Percentiles rank a stretch among this genome's conserved stretches.
phyloP scores from a whole-genome alignment of 2,797 vertebrate genomes.

The Micropoecilia bifurca region DNA sequence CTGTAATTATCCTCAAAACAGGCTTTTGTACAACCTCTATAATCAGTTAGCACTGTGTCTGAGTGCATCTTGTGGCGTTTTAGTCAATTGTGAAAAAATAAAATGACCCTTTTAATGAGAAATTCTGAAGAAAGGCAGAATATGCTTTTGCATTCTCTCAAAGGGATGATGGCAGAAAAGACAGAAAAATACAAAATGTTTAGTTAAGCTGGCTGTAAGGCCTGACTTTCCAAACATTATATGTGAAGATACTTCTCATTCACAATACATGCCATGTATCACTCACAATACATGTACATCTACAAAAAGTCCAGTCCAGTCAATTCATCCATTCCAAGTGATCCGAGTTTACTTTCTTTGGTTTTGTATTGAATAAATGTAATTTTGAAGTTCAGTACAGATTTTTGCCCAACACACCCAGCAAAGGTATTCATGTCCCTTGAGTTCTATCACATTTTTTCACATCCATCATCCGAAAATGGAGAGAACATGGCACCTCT shows the following conservation, averaged over 20 bases:
- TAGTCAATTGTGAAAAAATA: constrained; percentile 1
- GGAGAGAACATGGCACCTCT: not conserved
- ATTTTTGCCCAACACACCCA: not conserved
- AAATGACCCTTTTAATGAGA: not conserved
- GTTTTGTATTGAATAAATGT: not conserved
- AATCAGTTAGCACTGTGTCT: constrained; percentile 11
- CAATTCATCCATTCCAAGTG: not conserved
- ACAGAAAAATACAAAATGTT: not conserved
- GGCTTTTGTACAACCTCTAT: constrained; percentile 11
- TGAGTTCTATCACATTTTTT: not conserved
- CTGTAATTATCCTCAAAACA: constrained; percentile 31
- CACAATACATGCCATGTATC: not conserved
- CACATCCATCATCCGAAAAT: not conserved
- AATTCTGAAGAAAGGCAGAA: not conserved
- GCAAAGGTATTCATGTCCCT: not conserved
- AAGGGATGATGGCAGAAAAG: too few relatives aligned
- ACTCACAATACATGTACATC: too few relatives aligned
- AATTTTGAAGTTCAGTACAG: not conserved
- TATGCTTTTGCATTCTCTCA: too few relatives aligned
- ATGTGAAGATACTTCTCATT: not conserved
- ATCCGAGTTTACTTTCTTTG: not conserved
- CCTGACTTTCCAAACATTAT: not conserved
- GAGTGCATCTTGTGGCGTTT: constrained; percentile 9
- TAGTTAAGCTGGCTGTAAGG: not conserved
- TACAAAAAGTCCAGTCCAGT: not conserved